Percentiles rank a stretch among this genome's conserved stretches.
phyloP scores from a whole-genome alignment of 2,797 vertebrate species.

The Sebastes glaucus region DNA sequence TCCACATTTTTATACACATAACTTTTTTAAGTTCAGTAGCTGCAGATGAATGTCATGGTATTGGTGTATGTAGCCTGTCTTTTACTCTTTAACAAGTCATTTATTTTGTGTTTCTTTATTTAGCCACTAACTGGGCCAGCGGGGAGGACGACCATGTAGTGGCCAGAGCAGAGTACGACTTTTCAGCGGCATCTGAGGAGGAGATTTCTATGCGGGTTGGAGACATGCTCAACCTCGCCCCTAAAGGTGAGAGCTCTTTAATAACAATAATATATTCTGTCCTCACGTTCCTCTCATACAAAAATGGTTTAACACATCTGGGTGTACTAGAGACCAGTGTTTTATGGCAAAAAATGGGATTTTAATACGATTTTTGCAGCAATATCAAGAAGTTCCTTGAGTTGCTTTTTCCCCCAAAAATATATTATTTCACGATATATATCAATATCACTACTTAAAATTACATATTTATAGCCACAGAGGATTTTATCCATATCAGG shows the following conservation, averaged over 20 bases:
- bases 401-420: background rate
- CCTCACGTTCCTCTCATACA: fast-evolving
- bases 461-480: background rate
- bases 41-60: fast-evolving
- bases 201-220: conserved; percentile 93
- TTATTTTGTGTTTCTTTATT: conserved; percentile 13
- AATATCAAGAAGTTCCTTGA: background rate
- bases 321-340: background rate
- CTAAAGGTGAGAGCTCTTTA: conserved; percentile 86
- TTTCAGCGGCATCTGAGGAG: conserved; percentile 90
- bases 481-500: background rate
- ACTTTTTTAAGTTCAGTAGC: too few relatives aligned
- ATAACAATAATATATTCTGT: background rate
- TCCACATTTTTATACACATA: background rate
- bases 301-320: background rate
- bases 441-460: background rate
- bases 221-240: conserved; percentile 94
- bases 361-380: too few relatives aligned
- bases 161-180: conserved; percentile 95
- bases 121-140: conserved; percentile 89
- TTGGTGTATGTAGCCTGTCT: background rate
- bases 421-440: background rate
- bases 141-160: conserved; percentile 96
- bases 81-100: background rate
- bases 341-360: background rate